These are phyloP conservation scores for Oreochromis tanganicae DNA, from an alignment of 2,113 vertebrate species.

Conservation along the genomic window DNA sequence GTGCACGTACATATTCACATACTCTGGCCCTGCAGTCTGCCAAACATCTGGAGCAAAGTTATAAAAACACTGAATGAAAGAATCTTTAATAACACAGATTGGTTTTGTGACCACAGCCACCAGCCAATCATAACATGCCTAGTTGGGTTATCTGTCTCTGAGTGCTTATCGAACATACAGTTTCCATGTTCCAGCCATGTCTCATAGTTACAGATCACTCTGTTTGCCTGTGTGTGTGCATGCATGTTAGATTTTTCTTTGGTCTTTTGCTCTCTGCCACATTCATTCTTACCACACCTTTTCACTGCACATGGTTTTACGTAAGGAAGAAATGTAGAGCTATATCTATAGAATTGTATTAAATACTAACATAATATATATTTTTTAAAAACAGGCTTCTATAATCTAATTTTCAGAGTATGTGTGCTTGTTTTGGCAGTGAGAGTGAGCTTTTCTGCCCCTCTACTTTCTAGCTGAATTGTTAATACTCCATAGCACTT, in stretches of 20 bases:
- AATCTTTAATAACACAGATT: constrained; percentile 69
- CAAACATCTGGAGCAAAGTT: constrained; percentile 73
- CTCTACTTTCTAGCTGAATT: constrained; percentile 14
- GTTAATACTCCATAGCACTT: constrained; percentile 7
- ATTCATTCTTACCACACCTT: constrained; percentile 26
- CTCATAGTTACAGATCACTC: constrained; percentile 18
- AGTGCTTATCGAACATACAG: constrained; percentile 50
- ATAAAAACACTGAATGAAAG: constrained; percentile 68
- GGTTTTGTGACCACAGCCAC: constrained; percentile 44
- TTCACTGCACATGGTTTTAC: constrained; percentile 33
- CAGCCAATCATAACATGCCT: constrained; percentile 65
- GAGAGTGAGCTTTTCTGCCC: constrained; percentile 37
- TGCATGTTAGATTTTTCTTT: not conserved
- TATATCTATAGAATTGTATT: constrained; percentile 51
- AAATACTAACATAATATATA: constrained; percentile 60
- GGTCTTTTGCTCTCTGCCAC: not conserved
- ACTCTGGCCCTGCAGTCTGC: constrained; percentile 29
- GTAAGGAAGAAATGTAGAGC: constrained; percentile 53
- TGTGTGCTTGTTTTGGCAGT: constrained; percentile 64
- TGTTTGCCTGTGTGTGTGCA: not conserved
- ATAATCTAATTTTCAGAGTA: constrained; percentile 40
- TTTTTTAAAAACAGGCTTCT: constrained; percentile 20
- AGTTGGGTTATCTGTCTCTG: constrained; percentile 61
- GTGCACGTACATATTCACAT: constrained; percentile 11
- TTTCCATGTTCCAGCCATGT: constrained; percentile 44